Conservation (phyloP, 2,797 vertebrate genomes). For the Lepilemur septentrionalis region DNA sequence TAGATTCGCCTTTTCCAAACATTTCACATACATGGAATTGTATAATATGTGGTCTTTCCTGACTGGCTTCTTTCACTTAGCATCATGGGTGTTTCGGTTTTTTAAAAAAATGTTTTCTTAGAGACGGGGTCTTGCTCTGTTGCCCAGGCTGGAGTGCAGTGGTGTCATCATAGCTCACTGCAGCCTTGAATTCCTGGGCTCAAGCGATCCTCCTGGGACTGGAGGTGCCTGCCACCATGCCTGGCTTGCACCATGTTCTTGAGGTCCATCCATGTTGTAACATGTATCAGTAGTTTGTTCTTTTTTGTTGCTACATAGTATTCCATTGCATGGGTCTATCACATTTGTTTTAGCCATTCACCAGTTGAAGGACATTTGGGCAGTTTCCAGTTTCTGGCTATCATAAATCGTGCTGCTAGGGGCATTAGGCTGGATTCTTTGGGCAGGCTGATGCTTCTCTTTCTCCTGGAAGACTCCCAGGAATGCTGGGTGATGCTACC, state of each 20-base stretch:
- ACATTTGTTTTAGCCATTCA: neutral
- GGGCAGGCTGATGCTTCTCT: too few relatives aligned
- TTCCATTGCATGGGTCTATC: too few relatives aligned
- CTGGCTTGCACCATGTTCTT: neutral
- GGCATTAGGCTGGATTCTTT: neutral
- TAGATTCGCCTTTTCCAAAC: neutral
- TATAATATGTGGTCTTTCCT: neutral
- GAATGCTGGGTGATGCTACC: neutral
- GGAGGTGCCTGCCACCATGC: fast-evolving
- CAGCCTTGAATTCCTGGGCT: neutral
- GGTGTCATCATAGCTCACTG: neutral
- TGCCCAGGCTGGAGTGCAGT: neutral
- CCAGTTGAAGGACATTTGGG: neutral
- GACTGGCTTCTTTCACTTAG: neutral
- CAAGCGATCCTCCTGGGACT: neutral
- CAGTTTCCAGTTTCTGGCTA: neutral
- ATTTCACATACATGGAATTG: neutral
- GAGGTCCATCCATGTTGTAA: neutral
- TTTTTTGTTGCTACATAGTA: neutral
- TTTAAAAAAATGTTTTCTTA: neutral
- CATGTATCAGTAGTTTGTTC: neutral
- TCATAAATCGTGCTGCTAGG: neutral
- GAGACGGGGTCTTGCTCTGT: neutral
- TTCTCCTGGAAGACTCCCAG: neutral
- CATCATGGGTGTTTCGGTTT: too few relatives aligned